Base-by-base conservation (phyloP, 2,888 invertebrate genomes). In the Sabatieria punctata region DNA sequence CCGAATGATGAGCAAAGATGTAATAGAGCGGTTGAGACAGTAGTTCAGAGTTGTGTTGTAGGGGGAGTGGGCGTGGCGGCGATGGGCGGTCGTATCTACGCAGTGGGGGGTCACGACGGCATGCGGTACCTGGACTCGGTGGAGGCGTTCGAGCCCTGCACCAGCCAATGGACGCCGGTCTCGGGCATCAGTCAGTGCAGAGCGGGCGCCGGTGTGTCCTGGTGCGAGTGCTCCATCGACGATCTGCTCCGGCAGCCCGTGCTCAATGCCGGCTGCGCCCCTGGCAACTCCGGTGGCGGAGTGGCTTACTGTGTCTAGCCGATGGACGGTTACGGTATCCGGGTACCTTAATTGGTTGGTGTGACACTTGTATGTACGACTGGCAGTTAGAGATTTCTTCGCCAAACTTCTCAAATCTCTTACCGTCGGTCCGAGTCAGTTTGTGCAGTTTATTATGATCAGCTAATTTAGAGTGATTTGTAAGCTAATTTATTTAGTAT, bases 201-300 rank as follows among this genome's bases (percentile, higher is more conserved):
- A 41, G 68, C 68, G 3, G 68, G 68, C 19, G 68, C 68, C 0
- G 68, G 68, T 2, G 59, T 67, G 26, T 56, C 64, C 11, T 60
- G 52, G 53, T 61, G 60, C 49, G 53, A 57, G 25, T 54, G 55
- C 38, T 42, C 50, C 24, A 50, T 56, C 22, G 43, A 49, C 21
- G 11, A 18, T 13, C 22, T 49, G 23, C 27, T 15, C n/a, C 36
- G 36, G 4, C 36, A n/a, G n/a, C 36, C 36, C 36, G n/a, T n/a
- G 4, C 19, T 18, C n/a, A 36, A 36, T 36, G n/a, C 36, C 18
- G 19, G 36, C 36, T 18, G 36, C 11, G 39, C 39, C 15, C 39
- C 39, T 4, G 22, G 6, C 6, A 39, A 39, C 19, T 21, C 22
- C 22, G 39, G 39, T n/a, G 39, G 39, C 15, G 39, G 39, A 8